phyloP scores from a whole-genome alignment of 30 jellyfish, hydroid and myxozoan genomes.

The Aurelia sp. region DNA sequence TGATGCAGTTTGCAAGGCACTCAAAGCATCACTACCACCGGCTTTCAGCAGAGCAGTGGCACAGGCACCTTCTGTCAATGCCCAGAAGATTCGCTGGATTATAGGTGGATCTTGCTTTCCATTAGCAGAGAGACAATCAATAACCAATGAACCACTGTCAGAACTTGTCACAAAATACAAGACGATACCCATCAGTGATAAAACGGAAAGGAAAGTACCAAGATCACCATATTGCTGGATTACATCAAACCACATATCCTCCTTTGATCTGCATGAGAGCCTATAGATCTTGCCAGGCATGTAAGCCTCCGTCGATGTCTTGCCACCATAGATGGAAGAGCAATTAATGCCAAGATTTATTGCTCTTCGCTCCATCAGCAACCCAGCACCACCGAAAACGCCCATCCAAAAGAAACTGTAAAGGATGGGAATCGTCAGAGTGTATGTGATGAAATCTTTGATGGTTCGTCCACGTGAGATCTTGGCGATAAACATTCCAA shows the following conservation, averaged over 20 bases:
- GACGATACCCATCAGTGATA: conserved; percentile 85
- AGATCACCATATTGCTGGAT: conserved; percentile 85
- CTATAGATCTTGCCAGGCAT: conserved; percentile 9
- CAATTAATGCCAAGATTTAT: conserved; percentile 78
- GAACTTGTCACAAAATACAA: conserved; percentile 92
- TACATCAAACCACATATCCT: conserved; percentile 91
- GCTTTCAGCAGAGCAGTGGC: conserved; percentile 93
- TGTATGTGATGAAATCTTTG: conserved; percentile 85
- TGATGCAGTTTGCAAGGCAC: conserved; percentile 90
- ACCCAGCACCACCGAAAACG: conserved; percentile 94
- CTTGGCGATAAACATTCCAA: conserved; percentile 97
- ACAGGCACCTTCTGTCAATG: conserved; percentile 96
- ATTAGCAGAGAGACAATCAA: conserved; percentile 93
- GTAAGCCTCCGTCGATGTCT: too few species aligned
- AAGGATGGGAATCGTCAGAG: conserved; percentile 86
- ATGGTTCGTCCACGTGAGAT: conserved; percentile 95
- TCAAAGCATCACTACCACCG: conserved; percentile 83
- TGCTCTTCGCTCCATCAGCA: conserved; percentile 83
- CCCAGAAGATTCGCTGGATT: conserved; percentile 94
- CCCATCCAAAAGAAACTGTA: conserved; percentile 88
- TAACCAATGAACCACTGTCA: conserved; percentile 94
- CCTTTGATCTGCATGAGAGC: conserved; percentile 82
- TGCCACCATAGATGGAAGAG: conserved; percentile 37
- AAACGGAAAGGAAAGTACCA: conserved; percentile 76
- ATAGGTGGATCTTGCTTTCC: conserved; percentile 97